phyloP scores from a whole-genome alignment of 2,113 vertebrate genomes.

The Coturnix japonica region DNA sequence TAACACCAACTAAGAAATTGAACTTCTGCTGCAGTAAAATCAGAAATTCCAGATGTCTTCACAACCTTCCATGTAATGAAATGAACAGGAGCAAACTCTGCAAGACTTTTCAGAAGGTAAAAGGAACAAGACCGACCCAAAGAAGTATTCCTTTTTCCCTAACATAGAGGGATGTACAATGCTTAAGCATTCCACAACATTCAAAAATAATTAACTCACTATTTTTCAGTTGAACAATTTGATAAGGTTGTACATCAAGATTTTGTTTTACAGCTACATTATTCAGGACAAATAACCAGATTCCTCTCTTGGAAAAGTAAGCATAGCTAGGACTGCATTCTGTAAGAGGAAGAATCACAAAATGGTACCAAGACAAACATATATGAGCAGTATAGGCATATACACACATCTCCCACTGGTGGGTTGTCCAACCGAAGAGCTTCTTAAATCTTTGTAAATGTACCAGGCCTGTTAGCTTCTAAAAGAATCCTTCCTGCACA shows the following conservation, averaged over 20 bases:
- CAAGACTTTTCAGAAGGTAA: neutral
- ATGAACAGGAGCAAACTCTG: neutral
- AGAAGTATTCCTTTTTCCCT: neutral
- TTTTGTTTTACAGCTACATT: neutral
- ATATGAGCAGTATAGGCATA: neutral
- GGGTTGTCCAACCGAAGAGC: neutral
- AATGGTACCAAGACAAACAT: neutral
- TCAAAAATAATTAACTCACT: neutral
- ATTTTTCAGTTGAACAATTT: neutral
- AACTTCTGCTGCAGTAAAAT: neutral
- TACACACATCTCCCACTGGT: neutral
- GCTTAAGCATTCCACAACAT: neutral
- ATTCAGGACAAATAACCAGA: neutral
- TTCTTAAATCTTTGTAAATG: neutral
- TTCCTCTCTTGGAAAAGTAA: neutral
- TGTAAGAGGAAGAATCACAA: neutral
- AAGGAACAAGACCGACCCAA: neutral
- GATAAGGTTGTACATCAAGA: neutral
- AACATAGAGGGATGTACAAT: neutral
- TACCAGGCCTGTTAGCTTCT: neutral
- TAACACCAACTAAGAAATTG: neutral
- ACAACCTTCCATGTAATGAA: neutral
- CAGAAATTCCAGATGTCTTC: neutral
- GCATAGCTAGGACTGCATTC: neutral
- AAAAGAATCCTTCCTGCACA: neutral